phyloP scores from a whole-genome alignment of 1,140 invertebrate genomes.

The Caenorhabditis elegans region DNA sequence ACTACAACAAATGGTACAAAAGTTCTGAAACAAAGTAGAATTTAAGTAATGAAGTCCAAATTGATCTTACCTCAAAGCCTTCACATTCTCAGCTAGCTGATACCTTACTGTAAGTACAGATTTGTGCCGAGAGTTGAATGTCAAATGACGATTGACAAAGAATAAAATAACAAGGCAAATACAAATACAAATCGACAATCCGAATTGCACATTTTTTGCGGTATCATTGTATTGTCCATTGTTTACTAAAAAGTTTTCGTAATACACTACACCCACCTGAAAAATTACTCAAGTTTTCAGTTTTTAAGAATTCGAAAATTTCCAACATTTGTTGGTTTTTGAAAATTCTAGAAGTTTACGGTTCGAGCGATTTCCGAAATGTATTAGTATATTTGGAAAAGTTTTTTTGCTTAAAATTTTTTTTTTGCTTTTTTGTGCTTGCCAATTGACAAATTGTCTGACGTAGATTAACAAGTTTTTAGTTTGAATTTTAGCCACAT shows the following conservation, averaged over 20 bases:
- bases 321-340: too few species aligned
- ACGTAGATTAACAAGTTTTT: too few species aligned
- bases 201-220: not conserved
- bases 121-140: not conserved
- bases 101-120: not conserved
- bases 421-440: too few species aligned
- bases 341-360: too few species aligned
- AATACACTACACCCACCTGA: conserved; percentile 7
- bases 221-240: not conserved
- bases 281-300: not conserved
- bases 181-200: conserved; percentile 7
- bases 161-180: not conserved
- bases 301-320: too few species aligned
- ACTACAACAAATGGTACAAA: conserved; percentile 18
- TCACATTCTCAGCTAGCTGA: conserved; percentile 28
- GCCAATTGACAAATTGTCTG: too few species aligned
- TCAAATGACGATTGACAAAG: conserved; percentile 20
- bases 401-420: too few species aligned
- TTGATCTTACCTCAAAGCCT: conserved; percentile 37
- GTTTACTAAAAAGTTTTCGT: not conserved
- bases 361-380: too few species aligned
- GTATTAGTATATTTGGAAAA: too few species aligned
- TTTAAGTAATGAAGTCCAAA: not conserved
- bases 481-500: too few species aligned
- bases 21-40: not conserved